A percentile compares a stretch with the other conserved stretches of the same genome.
phyloP scores from a whole-genome alignment of 2,888 invertebrate genomes.

The Cryptocheilus praepositus region DNA sequence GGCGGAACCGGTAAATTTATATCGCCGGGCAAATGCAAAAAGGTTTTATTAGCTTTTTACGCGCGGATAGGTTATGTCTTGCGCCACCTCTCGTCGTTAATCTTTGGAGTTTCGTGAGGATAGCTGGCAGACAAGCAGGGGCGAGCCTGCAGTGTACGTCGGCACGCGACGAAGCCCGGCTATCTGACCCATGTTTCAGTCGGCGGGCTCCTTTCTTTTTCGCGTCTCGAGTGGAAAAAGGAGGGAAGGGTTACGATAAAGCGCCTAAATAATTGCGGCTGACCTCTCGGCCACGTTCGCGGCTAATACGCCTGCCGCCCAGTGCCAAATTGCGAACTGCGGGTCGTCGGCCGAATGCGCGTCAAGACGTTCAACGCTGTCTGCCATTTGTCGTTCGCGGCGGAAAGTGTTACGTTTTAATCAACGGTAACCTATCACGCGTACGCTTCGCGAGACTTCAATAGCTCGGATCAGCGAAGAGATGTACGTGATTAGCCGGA shows the following conservation, averaged over 20 bases:
- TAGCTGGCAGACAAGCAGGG: conserved; percentile 65
- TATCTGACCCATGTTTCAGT: conserved; percentile 71
- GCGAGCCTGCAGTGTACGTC: conserved; percentile 60
- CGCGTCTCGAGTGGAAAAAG: conserved; percentile 57
- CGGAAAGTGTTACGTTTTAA: conserved; percentile 1
- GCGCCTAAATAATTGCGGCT: conserved; percentile 66
- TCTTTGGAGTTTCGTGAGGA: conserved; percentile 70
- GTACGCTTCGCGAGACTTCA: not conserved
- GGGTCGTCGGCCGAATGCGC: conserved; percentile 32
- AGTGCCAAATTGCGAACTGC: conserved; percentile 44
- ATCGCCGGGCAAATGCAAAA: conserved; percentile 60
- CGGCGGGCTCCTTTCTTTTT: conserved; percentile 61
- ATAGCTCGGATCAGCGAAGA: too few relatives aligned
- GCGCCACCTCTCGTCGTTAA: conserved; percentile 71
- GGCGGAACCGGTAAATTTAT: conserved; percentile 58
- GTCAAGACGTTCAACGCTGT: not conserved
- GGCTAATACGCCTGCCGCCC: conserved; percentile 52
- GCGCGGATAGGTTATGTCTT: conserved; percentile 69
- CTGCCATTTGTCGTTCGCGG: too few relatives aligned
- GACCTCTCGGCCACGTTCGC: conserved; percentile 47
- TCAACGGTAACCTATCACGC: not conserved
- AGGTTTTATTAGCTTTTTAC: conserved; percentile 69
- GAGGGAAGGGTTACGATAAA: conserved; percentile 66
- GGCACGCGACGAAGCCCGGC: conserved; percentile 69
- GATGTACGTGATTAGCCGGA: too few relatives aligned